These are phyloP conservation scores for Parazoanthus swiftii DNA, from an alignment of 92 coral and sea anemone genomes.

Conservation along the genomic window DNA sequence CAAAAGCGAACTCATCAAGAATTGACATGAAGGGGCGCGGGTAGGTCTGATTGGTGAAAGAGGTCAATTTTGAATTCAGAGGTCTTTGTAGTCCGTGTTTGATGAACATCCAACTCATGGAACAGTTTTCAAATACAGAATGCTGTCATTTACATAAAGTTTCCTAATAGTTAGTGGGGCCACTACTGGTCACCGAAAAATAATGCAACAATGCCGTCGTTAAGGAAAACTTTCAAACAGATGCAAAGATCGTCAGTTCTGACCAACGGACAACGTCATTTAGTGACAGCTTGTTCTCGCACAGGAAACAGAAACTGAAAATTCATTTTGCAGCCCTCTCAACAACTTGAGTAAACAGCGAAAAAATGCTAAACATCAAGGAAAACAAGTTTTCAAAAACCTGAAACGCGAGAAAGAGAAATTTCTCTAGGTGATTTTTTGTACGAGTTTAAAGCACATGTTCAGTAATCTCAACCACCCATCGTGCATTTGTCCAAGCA, in stretches of 20 bases:
- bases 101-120: not conserved
- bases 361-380: not conserved
- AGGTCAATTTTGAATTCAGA: slow-evolving; percentile 23
- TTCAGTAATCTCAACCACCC: slow-evolving; percentile 1
- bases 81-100: not conserved
- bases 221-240: not conserved
- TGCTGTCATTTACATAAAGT: not conserved
- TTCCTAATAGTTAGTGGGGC: not conserved
- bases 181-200: not conserved
- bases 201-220: not conserved
- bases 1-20: slow-evolving; percentile 13
- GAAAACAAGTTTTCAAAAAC: not conserved
- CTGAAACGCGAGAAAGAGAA: not conserved
- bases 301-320: slow-evolving; percentile 20
- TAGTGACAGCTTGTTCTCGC: slow-evolving; percentile 38
- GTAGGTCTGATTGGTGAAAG: not conserved
- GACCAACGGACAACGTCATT: not conserved
- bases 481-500: not conserved
- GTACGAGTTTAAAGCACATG: not conserved
- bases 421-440: not conserved
- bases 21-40: not conserved
- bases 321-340: not conserved
- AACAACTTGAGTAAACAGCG: not conserved
- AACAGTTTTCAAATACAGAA: slow-evolving; percentile 8
- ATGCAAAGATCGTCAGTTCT: slow-evolving; percentile 2